Base-by-base conservation (phyloP, 1,140 invertebrate species). In the Heterodera schachtii region DNA sequence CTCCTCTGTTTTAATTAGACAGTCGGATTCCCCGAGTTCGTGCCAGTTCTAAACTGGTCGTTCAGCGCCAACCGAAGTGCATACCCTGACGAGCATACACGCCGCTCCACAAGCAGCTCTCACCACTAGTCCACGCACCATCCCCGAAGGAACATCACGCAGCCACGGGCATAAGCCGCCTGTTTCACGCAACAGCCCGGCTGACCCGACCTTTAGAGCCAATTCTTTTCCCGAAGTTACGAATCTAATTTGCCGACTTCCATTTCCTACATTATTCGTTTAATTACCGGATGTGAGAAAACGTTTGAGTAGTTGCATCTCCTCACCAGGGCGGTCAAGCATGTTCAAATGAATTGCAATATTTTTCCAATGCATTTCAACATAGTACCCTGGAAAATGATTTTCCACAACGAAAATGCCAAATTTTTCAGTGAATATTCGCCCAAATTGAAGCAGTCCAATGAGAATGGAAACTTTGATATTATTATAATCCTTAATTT, bases 231-330 rank as follows among this genome's bases (percentile, higher is more conserved):
- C 93, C 93, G 92, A 94, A 93, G 93, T 93, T 94, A 94, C 93
- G 93, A 93, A 94, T 94, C 93, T 91, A 93, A 92, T 93, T 94
- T 94, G 91, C 92, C 92, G 92, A 94, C 93, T 94, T 94, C 93
- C 93, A 93, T 94, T 94, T 94, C 93, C 94, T 94, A 94, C 93
- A 94, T 94, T 94, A 93, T 92, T 94, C 93, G 93, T 94, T 94
- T 93, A 88, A 94, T 93, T 93, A 94, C 93, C 94, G 94, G 93
- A 93, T 94, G 91, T 93, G n/a, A n/a, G n/a, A n/a, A n/a, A n/a
- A n/a, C n/a, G n/a, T n/a, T n/a, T n/a, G n/a, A n/a, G n/a, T n/a
- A n/a, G n/a, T n/a, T n/a, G n/a, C n/a, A n/a, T n/a, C n/a, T n/a
- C n/a, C n/a, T n/a, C n/a, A n/a, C n/a, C n/a, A n/a, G n/a, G n/a